Evolutionary conservation across 2,113 vertebrate genomes (phyloP).

Genomic region (Tamias sibiricus): DNA sequence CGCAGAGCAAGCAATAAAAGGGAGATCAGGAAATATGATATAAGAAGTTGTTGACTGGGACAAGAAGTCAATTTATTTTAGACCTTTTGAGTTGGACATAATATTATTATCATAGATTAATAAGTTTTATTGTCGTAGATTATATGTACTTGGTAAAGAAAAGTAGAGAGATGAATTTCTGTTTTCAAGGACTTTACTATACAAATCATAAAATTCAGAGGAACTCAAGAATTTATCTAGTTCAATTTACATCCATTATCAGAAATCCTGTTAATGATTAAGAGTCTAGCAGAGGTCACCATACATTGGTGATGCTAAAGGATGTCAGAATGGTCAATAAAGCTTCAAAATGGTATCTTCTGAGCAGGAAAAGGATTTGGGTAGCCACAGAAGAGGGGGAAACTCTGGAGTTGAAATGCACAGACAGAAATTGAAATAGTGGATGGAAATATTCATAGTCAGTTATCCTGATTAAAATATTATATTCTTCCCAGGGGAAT

Average conservation of each 20-base stretch:
- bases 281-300: not conserved
- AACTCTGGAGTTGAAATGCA: not conserved
- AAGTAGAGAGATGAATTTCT: not conserved
- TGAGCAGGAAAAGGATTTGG: not conserved
- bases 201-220: slow-evolving; percentile 27
- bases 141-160: not conserved
- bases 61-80: not conserved
- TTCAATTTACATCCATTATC: not conserved
- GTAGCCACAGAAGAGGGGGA: not conserved
- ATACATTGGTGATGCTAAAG: not conserved
- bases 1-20: not conserved
- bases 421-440: not conserved
- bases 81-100: not conserved
- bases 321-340: not conserved
- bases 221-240: not conserved
- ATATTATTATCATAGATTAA: not conserved
- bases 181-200: not conserved
- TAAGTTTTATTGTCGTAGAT: not conserved
- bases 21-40: not conserved
- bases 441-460: not conserved
- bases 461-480: not conserved
- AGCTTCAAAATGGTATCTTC: not conserved
- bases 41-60: not conserved
- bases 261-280: not conserved
- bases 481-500: not conserved